Evolutionary conservation across 2,113 vertebrate genomes (phyloP), one percentile per base, ranked within the genome.

Genomic region (Aegypius monachus): DNA sequence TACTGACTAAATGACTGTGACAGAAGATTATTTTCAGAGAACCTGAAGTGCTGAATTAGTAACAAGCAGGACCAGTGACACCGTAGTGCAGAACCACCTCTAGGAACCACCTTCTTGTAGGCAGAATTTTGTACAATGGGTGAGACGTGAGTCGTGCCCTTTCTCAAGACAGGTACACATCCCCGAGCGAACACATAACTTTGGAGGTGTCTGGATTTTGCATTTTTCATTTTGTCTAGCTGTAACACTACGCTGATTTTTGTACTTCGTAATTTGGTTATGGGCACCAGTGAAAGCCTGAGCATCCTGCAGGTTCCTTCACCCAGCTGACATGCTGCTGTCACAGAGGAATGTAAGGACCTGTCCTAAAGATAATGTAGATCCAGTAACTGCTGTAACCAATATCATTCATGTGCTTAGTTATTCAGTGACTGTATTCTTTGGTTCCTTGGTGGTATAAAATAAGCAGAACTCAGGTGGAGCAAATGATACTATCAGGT

Each of bases 11-110:
- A 80, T 26, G 16, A 42, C 53, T 58, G 22, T 58, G 55, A 47
- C 34, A 70, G 73, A 65, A 79, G 42, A 29, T 53, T 82, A 62
- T 90, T 95, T 91, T 87, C 31, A 90, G 71, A 48, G 59, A 73
- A 34, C n/a, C 23, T 70, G 62, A 87, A 82, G 48, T 20, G 32
- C 23, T 8, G 16, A 38, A 34, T 22, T 43, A 70, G 65, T 34
- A 65, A 89, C 25, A 47, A 92, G 55, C 40, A 86, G 74, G 42
- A 73, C 13, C 53, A 70, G 34, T 2, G 6, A 77, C 19, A 56
- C 7, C 0, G 2, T 40, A 56, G 45, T 50, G 32, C 42, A 92
- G 80, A 91, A 70, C 32, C 62, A 40, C 21, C 23, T 43, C 25
- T 31, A 72, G 74, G 36, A 79, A 29, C 17, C 19, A 56, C 23